Conservation (phyloP, 2,888 invertebrate genomes). For the Idaea aversata region DNA sequence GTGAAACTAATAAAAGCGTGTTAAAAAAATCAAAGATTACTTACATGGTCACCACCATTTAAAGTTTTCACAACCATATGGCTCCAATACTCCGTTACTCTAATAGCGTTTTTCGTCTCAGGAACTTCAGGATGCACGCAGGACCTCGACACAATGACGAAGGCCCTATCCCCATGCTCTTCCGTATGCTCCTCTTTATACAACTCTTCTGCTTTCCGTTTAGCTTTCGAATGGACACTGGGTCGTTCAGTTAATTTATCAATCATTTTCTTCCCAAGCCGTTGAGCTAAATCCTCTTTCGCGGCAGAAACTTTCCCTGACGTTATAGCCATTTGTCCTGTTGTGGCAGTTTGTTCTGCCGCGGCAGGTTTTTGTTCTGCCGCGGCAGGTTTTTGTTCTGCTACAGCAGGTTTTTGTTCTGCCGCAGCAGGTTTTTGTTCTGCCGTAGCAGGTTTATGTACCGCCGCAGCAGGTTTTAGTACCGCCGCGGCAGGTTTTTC, state of each 20-base stretch:
- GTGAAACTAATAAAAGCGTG: too few species aligned
- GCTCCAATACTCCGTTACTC: constrained; percentile 92
- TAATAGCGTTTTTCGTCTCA: constrained; percentile 82
- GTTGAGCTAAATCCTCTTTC: too few species aligned
- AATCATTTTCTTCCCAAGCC: too few species aligned
- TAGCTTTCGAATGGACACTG: constrained; percentile 60
- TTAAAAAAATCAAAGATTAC: too few species aligned
- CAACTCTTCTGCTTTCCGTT: constrained; percentile 48
- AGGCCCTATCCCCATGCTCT: constrained; percentile 37
- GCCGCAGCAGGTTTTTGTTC: too few species aligned
- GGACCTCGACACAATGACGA: constrained; percentile 81
- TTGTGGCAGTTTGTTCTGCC: neutral
- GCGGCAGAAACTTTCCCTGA: too few species aligned
- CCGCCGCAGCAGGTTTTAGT: neutral
- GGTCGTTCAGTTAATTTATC: constrained; percentile 29
- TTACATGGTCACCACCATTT: constrained; percentile 77
- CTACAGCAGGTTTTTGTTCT: too few species aligned
- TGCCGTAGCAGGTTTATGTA: neutral
- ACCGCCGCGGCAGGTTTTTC: neutral
- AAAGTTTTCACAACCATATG: constrained; percentile 90
- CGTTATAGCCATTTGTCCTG: neutral
- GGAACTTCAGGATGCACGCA: constrained; percentile 87
- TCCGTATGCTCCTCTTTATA: constrained; percentile 17
- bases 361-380: neutral
- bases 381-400: neutral